Evolutionary conservation across 1,140 invertebrate species (phyloP).

Genomic region (Wasmannia auropunctata): DNA sequence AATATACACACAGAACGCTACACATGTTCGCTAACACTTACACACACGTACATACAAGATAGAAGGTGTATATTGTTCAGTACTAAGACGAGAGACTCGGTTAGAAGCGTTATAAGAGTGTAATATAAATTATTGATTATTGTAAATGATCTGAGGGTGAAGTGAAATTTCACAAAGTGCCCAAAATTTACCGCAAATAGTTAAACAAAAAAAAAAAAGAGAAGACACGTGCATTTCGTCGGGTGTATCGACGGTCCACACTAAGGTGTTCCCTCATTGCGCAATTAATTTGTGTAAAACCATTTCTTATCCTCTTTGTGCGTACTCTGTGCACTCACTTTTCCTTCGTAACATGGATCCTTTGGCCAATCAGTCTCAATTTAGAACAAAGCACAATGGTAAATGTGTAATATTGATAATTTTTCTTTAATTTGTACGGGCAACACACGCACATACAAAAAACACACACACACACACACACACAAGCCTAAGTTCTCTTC

Average conservation of each 20-base stretch:
- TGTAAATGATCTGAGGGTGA: constrained; percentile 84
- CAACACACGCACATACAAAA: neutral
- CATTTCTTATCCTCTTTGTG: neutral
- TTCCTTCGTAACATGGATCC: neutral
- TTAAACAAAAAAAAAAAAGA: constrained; percentile 46
- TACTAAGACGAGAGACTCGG: constrained; percentile 77
- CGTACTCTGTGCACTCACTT: neutral
- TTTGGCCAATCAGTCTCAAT: neutral
- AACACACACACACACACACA: too few species aligned
- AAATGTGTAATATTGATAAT: neutral
- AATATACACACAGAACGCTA: neutral
- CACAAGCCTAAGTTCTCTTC: constrained; percentile 4
- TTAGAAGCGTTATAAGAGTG: constrained; percentile 80
- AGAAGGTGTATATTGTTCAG: constrained; percentile 72
- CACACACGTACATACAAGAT: constrained; percentile 47
- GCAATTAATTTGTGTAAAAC: neutral
- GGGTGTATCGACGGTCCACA: constrained; percentile 61
- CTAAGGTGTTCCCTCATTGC: constrained; percentile 70
- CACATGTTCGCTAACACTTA: neutral
- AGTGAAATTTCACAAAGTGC: constrained; percentile 85
- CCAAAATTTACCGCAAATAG: constrained; percentile 80
- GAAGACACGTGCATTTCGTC: constrained; percentile 75
- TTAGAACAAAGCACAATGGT: neutral
- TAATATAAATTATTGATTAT: constrained; percentile 81
- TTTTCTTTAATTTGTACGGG: neutral